Base-by-base conservation (phyloP, 2,888 invertebrate genomes). In the Choreutis nemorana region DNA sequence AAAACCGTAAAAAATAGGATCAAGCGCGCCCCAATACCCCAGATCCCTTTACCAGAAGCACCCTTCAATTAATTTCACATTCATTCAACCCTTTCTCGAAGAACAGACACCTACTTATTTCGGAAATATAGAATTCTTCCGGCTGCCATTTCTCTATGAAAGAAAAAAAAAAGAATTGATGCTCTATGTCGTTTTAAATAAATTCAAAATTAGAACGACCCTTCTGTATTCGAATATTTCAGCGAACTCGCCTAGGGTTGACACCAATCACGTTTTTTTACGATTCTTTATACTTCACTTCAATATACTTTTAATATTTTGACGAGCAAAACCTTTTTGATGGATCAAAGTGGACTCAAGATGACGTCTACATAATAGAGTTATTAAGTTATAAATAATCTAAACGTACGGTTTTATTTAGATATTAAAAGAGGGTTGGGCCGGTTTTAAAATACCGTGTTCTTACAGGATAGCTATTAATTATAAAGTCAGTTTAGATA, bases 61-160 rank as follows among this genome's bases (percentile, higher is more conserved):
- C 65, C 68, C 72, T 66, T 56, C 63, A 70, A 71, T 72, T 72
- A 72, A 71, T 67, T 64, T 62, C 58, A 57, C 62, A 72, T 75
- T 71, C 62, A 70, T 63, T 46, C 51, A 53, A 57, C 60, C 62
- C 63, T 56, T 51, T 30, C 40, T 37, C 29, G 60, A 62, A 62
- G 62, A 59, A 58, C 54, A 58, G 56, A 60, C n/a, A n/a, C n/a
- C n/a, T n/a, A n/a, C n/a, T n/a, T 50, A 59, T 51, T 48, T 56
- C 61, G 65, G 68, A 71, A 70, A 59, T 52, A 45, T 12, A 48
- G 42, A 53, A 56, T 42, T 50, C 58, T 60, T 55, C 58, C 51
- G 47, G 45, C 45, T 28, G 36, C n/a, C n/a, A n/a, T n/a, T n/a
- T n/a, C 53, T 40, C 33, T 56, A 24, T 24, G 13, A 2, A 2